Base-by-base conservation (phyloP, 2,113 vertebrate genomes). In the Alosa alosa region DNA sequence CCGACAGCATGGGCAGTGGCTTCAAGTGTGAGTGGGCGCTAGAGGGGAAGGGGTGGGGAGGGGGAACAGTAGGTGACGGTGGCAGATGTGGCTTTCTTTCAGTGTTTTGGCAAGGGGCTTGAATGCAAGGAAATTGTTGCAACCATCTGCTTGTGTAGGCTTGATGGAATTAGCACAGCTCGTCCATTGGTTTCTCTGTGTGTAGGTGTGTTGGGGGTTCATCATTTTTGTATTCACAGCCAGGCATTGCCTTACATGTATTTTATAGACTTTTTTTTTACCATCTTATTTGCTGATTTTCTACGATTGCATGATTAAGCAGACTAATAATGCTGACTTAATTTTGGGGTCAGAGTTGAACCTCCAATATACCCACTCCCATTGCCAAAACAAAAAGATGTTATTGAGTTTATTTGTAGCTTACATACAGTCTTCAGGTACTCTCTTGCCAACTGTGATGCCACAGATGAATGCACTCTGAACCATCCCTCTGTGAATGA, bases 1-100 rank as follows among this genome's bases (percentile, higher is more conserved):
- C 97, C 0, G 97, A 99, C 92, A 97, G 95, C 90, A 96, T 96
- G 87, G 97, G 96, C 84, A 52, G 50, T 5, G 55, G 55, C 55
- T 60, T 60, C 55, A 60, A 60, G 55, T 60, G 64, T 72, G 64
- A 72, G 64, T 78, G 72, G 25, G 72, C 11, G 3, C 13, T 39
- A 5, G 11, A 39, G 72, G 72, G 36, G 36, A 10, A 2, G 13
- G 25, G 72, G 25, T 0, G 72, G 31, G 25, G 68, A 31, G 10
- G 25, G 3, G 9, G 64, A 20, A 36, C 25, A 36, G 64, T 72
- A 31, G 64, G 64, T 25, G 22, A 31, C 8, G 5, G 64, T 72
- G 64, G 64, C 25, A 72, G 31, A 72, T 36, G 64, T 72, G 64
- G 6, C 8, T 31, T 13, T 60, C 50, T 52, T 0, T 17, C 18